These are phyloP conservation scores for Drosophila mulleri DNA, from an alignment of 2,888 invertebrate genomes.

Conservation along the genomic window DNA sequence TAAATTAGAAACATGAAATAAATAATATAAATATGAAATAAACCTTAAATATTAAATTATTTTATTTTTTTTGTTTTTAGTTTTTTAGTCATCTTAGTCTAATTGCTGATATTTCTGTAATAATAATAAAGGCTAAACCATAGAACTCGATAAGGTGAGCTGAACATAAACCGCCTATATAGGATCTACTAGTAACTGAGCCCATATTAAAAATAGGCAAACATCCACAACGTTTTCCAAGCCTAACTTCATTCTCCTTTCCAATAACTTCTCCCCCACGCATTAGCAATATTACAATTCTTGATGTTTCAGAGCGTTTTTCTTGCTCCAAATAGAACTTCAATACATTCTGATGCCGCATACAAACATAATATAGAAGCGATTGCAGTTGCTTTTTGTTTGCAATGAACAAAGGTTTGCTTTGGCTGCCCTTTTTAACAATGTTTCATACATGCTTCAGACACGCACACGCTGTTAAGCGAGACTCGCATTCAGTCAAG, in stretches of 20 bases:
- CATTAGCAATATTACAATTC: slow-evolving; percentile 9
- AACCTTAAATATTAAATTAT: too few relatives aligned
- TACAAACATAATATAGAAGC: background rate
- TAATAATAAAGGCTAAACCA: too few relatives aligned
- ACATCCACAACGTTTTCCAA: background rate
- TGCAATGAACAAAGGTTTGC: slow-evolving; percentile 1
- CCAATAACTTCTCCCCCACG: background rate
- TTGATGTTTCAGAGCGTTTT: background rate
- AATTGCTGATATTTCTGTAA: too few relatives aligned
- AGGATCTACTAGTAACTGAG: background rate
- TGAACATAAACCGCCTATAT: too few relatives aligned
- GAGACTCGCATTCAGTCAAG: slow-evolving; percentile 29
- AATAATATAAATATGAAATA: too few relatives aligned
- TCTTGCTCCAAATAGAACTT: background rate
- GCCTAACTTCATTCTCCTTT: background rate
- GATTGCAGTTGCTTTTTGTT: slow-evolving; percentile 3
- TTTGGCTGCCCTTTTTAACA: background rate
- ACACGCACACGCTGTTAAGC: slow-evolving; percentile 17
- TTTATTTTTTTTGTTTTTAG: too few relatives aligned
- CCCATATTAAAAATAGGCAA: background rate
- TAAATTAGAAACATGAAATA: too few relatives aligned
- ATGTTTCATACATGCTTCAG: slow-evolving; percentile 8
- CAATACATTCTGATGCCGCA: background rate
- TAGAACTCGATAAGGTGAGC: too few relatives aligned
- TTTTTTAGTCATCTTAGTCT: too few relatives aligned